Conservation (phyloP, 2,888 invertebrate genomes). For the Microplitis manilae region DNA sequence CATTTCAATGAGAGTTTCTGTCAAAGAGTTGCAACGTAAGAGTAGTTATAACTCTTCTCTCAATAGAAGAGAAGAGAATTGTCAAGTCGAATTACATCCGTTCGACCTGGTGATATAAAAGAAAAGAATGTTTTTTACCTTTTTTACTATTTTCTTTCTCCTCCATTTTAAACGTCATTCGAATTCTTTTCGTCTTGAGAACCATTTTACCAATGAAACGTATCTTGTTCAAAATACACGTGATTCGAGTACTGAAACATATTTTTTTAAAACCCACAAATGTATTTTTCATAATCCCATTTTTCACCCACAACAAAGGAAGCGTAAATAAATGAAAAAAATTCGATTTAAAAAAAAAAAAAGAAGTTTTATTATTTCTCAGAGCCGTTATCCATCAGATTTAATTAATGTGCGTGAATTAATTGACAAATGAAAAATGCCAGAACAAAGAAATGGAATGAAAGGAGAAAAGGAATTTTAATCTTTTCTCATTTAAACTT, state of each 20-base stretch:
- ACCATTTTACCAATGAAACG: constrained; percentile 33
- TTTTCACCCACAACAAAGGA: neutral
- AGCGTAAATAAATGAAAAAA: neutral
- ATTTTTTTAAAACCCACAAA: neutral
- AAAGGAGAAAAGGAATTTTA: neutral
- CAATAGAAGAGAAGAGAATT: constrained; percentile 12
- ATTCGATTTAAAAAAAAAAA: too few species aligned
- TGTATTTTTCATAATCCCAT: neutral
- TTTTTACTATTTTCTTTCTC: neutral
- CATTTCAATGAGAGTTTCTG: neutral
- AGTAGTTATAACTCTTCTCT: constrained; percentile 37
- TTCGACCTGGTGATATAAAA: constrained; percentile 29
- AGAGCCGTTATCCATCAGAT: neutral
- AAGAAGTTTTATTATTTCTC: too few species aligned
- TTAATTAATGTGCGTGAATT: neutral
- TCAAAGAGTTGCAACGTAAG: neutral
- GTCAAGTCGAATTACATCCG: constrained; percentile 31
- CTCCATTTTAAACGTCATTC: constrained; percentile 25
- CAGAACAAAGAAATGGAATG: neutral
- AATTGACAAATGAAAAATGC: neutral
- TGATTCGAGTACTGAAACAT: neutral
- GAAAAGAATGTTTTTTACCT: constrained; percentile 31
- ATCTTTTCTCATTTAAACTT: neutral
- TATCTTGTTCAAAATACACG: constrained; percentile 11
- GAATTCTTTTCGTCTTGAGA: constrained; percentile 25